These are phyloP conservation scores for Drosophila littoralis DNA, from an alignment of 1,140 invertebrate species.

Conservation along the genomic window DNA sequence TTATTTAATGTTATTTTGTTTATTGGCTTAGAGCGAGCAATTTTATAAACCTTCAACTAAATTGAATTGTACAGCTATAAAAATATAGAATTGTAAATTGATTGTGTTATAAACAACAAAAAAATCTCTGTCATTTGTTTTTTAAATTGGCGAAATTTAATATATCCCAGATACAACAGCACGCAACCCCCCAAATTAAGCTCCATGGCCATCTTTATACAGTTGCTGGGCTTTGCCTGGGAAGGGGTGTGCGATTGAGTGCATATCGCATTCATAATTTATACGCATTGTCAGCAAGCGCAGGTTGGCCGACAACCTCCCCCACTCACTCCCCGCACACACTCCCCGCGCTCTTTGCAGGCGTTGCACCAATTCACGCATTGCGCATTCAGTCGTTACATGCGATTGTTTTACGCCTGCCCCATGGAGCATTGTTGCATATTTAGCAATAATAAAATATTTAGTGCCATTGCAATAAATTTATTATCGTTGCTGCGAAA, in stretches of 20 bases:
- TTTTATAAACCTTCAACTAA: too few relatives aligned
- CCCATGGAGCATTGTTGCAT: conserved; percentile 70
- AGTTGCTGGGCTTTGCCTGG: neutral
- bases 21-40: too few relatives aligned
- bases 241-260: conserved; percentile 40
- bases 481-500: conserved; percentile 62
- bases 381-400: conserved; percentile 70
- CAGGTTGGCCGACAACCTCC: conserved; percentile 50
- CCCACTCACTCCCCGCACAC: neutral
- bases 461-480: conserved; percentile 80
- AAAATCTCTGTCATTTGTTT: neutral
- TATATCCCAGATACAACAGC: neutral
- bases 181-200: neutral
- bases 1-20: too few relatives aligned
- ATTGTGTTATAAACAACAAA: neutral
- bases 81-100: neutral
- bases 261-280: conserved; percentile 81
- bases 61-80: neutral
- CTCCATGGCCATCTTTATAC: neutral
- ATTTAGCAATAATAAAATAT: conserved; percentile 83
- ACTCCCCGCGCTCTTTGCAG: neutral
- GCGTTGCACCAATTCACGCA: conserved; percentile 39
- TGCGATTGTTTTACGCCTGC: conserved; percentile 73
- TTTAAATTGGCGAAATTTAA: conserved; percentile 6
- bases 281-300: conserved; percentile 75